A percentile compares a stretch with the other conserved stretches of the same genome.
Evolutionary conservation across 2,113 vertebrate species (phyloP).

Genomic region (Tenebrosternarchus preto): DNA sequence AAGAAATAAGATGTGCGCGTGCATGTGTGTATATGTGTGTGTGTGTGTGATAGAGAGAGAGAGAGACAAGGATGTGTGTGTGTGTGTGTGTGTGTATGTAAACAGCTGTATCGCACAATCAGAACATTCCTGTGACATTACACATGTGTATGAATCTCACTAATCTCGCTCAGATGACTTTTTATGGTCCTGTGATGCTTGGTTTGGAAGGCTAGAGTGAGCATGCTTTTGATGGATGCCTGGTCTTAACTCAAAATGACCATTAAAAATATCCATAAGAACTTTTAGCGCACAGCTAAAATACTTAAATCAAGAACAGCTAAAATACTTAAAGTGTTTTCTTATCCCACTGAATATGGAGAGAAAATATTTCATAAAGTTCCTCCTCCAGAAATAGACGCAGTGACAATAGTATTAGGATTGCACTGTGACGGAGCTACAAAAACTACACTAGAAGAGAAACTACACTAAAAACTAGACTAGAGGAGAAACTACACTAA

Average conservation of each 20-base stretch:
- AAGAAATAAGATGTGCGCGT: slow-evolving; percentile 46
- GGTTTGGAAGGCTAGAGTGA: slow-evolving; percentile 28
- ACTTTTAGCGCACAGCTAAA: not conserved
- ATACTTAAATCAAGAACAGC: not conserved
- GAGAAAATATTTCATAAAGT: not conserved
- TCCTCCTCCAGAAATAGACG: not conserved
- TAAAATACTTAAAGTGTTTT: slow-evolving; percentile 9
- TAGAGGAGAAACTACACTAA: not conserved
- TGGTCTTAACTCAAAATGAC: slow-evolving; percentile 28
- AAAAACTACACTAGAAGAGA: not conserved
- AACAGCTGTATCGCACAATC: slow-evolving; percentile 44
- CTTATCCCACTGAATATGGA: not conserved
- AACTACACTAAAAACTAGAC: no score
- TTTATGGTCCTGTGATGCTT: slow-evolving; percentile 58
- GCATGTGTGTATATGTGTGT: slow-evolving; percentile 12
- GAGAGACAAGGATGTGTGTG: slow-evolving; percentile 50
- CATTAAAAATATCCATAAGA: slow-evolving; percentile 32
- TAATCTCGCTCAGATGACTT: slow-evolving; percentile 51
- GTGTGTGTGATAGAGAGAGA: no score
- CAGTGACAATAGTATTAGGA: not conserved
- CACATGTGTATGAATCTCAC: slow-evolving; percentile 69
- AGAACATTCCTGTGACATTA: slow-evolving; percentile 70
- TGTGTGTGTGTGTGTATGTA: no score
- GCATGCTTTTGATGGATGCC: slow-evolving; percentile 45
- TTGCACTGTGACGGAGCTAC: not conserved